Evolutionary conservation across 1,140 invertebrate species (phyloP).

Genomic region (Gonatopus flavifemur): DNA sequence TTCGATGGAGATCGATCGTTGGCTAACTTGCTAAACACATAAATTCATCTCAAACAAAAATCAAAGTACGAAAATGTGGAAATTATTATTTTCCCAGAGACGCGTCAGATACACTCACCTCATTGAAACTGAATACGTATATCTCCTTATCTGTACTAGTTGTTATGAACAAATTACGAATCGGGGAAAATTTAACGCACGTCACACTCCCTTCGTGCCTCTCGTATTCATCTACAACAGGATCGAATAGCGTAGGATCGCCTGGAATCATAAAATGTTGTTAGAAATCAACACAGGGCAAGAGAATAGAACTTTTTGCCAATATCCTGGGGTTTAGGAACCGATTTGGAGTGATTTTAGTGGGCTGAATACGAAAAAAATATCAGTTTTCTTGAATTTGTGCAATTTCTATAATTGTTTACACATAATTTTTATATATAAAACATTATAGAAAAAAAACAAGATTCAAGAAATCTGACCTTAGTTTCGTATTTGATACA

Average conservation of each 20-base stretch:
- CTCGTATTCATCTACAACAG: constrained; percentile 51
- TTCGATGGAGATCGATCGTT: constrained; percentile 40
- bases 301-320: no score
- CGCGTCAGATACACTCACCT: constrained; percentile 37
- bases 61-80: constrained; percentile 1
- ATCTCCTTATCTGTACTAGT: constrained; percentile 51
- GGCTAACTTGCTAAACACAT: constrained; percentile 30
- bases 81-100: no score
- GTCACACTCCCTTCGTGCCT: constrained; percentile 49
- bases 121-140: constrained; percentile 47
- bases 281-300: no score
- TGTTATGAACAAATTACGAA: constrained; percentile 43
- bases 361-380: no score
- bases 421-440: no score
- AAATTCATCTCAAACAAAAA: not conserved
- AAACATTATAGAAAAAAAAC: no score
- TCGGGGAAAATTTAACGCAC: constrained; percentile 46
- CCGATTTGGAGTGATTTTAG: no score
- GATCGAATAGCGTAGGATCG: constrained; percentile 46
- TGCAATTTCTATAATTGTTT: no score
- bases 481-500: not conserved
- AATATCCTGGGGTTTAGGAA: no score
- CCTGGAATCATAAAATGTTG: constrained; percentile 29
- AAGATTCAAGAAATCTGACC: constrained; percentile 7
- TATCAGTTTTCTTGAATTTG: no score